Conservation (phyloP, 2,888 invertebrate species). For the Phlogophora meticulosa region DNA sequence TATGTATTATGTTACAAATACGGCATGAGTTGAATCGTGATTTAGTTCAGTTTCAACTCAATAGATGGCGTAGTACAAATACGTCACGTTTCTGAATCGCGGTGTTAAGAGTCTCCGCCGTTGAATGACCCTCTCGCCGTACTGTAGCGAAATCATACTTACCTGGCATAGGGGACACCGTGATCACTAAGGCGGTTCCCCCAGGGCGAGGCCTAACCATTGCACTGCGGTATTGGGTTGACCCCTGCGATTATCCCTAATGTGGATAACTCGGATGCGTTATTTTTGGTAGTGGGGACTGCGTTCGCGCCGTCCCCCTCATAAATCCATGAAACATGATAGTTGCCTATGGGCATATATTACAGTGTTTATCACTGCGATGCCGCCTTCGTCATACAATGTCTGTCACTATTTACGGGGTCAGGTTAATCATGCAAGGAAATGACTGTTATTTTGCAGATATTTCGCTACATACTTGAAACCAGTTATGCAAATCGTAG, state of each 20-base stretch:
- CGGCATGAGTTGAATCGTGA: background rate
- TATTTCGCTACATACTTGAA: too few species aligned
- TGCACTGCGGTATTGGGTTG: background rate
- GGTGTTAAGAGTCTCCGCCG: constrained; percentile 6
- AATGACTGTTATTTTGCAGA: too few species aligned
- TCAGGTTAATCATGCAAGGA: too few species aligned
- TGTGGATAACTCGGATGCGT: background rate
- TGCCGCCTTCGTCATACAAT: too few species aligned
- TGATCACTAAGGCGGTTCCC: background rate
- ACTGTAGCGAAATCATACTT: too few species aligned
- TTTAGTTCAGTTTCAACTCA: background rate
- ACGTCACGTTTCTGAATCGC: constrained; percentile 24
- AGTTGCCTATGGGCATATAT: too few species aligned
- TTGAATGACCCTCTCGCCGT: too few species aligned
- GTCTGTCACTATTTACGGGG: too few species aligned
- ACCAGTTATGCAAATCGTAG: too few species aligned
- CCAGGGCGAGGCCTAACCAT: background rate
- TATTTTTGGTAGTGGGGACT: constrained; percentile 6
- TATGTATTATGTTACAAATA: background rate
- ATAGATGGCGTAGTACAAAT: constrained; percentile 18
- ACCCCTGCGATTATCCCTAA: background rate
- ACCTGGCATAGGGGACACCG: background rate
- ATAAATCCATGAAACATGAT: too few species aligned
- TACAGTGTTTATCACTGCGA: too few species aligned
- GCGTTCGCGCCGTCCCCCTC: constrained; percentile 5